Base-by-base conservation (phyloP, 2,888 invertebrate species). In the Bombylius major region DNA sequence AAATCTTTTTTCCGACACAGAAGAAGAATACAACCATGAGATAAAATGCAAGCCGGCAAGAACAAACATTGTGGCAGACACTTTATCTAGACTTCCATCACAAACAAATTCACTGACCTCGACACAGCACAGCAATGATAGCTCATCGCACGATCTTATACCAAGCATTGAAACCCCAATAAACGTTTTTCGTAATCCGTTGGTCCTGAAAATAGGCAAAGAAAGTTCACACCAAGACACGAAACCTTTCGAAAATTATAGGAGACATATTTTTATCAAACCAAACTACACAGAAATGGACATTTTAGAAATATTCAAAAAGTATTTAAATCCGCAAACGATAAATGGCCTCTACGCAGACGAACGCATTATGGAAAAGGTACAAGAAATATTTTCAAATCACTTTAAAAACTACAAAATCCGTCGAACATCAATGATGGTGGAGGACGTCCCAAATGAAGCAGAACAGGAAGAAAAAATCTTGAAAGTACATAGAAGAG, bases 391-490 rank as follows among this genome's bases (percentile, higher is more conserved):
- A 31, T 55, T 47, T 36, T 47, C 47, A 8, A 23, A 47, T 8
- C 47, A 50, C 11, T 44, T 55, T 36, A 51, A 32, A 39, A 46
- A 51, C 36, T 55, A 51, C 34, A 56, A 53, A 34, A 45, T 44
- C 14, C 14, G 52, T 32, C 56, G 46, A 48, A 58, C 59, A 4
- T 57, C 51, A 47, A 46, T 47, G 11, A 13, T 50, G 34, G 57
- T 61, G 2, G 56, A 58, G 56, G 54, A 61, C 44, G 46, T 61
- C 11, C 5, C 39, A 9, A 54, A 48, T 12, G 56, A 56, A 44
- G 39, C 32, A 11, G 57, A 54, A 45, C 60, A 60, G 33, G 58
- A 58, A 12, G 56, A 59, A 31, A 55, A 51, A 44, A 57, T 60
- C 32, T 51, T 58, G 39, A n/a, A 50, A n/a, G 47, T 51, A 8